A percentile compares a stretch with the other conserved stretches of the same genome.
Conservation (phyloP, 2,888 invertebrate species). For the Stenodera caucasica region DNA sequence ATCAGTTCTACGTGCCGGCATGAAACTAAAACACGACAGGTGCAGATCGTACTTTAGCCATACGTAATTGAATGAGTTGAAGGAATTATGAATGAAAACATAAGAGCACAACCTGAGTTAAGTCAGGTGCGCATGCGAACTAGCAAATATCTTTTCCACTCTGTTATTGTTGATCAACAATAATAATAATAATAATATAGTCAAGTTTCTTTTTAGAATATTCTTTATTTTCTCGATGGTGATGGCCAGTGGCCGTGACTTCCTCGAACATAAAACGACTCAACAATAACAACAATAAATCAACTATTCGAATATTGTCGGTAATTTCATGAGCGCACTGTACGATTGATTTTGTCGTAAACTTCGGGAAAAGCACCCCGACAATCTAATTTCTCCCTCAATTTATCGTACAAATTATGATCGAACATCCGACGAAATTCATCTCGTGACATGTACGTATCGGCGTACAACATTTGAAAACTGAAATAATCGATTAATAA, state of each 20-base stretch:
- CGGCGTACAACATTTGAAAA: slow-evolving; percentile 85
- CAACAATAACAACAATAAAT: slow-evolving; percentile 4
- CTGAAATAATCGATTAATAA: slow-evolving; percentile 45
- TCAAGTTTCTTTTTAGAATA: slow-evolving; percentile 9
- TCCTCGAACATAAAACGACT: slow-evolving; percentile 7
- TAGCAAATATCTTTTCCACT: not conserved
- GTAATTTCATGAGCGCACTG: slow-evolving; percentile 54
- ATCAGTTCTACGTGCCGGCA: slow-evolving; percentile 16
- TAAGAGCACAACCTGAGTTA: slow-evolving; percentile 22
- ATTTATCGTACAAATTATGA: slow-evolving; percentile 70
- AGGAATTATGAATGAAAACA: slow-evolving; percentile 43
- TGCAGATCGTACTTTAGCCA: slow-evolving; percentile 33
- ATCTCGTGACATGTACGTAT: slow-evolving; percentile 71
- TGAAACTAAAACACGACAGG: slow-evolving; percentile 22
- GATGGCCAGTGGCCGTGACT: slow-evolving; percentile 19
- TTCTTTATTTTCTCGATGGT: slow-evolving; percentile 16
- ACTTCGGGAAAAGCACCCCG: slow-evolving; percentile 77
- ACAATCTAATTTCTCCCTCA: slow-evolving; percentile 64
- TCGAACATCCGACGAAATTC: slow-evolving; percentile 83
- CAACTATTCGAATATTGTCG: not conserved
- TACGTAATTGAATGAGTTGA: slow-evolving; percentile 41
- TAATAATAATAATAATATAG: not conserved
- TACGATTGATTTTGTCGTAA: slow-evolving; percentile 72
- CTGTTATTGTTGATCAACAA: not conserved
- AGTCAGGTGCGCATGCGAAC: slow-evolving; percentile 32